Conservation (phyloP, 2,113 vertebrate genomes). For the Heterotis niloticus region DNA sequence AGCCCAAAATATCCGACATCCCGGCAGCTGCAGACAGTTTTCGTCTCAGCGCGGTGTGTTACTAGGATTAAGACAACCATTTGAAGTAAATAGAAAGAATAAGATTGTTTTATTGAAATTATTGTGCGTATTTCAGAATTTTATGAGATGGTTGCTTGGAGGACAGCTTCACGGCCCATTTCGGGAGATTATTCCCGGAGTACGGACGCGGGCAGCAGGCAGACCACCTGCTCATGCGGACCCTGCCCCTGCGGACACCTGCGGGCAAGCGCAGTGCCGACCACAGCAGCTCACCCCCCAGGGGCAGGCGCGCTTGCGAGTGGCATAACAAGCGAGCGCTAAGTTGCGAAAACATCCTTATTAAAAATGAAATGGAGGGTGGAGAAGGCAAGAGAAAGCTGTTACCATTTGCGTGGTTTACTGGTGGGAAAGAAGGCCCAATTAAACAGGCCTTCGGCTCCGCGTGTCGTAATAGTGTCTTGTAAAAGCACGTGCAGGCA, state of each 20-base stretch:
- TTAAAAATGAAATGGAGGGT: conserved; percentile 34
- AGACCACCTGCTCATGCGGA: not conserved
- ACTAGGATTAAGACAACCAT: conserved; percentile 3
- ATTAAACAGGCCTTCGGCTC: conserved; percentile 60
- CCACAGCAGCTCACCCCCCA: not conserved
- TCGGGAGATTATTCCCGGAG: not conserved
- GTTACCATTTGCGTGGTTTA: conserved; percentile 61
- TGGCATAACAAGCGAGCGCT: conserved; percentile 27
- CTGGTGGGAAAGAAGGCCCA: conserved; percentile 44
- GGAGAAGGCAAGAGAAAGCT: conserved; percentile 47
- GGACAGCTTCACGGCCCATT: not conserved
- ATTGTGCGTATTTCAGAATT: not conserved
- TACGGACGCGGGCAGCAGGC: too few species aligned
- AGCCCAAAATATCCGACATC: conserved; percentile 17
- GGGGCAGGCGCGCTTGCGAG: conserved; percentile 28
- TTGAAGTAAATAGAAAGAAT: not conserved
- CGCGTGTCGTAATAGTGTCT: conserved; percentile 58
- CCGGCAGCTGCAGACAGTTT: not conserved
- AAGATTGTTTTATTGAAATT: not conserved
- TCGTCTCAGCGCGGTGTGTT: conserved; percentile 1
- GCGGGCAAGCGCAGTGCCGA: not conserved
- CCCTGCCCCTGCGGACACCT: not conserved
- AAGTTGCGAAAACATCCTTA: conserved; percentile 38
- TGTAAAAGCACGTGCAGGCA: conserved; percentile 58
- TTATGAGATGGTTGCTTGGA: not conserved